Evolutionary conservation across 2,888 invertebrate genomes (phyloP).

Genomic region (Andrena praecox): DNA sequence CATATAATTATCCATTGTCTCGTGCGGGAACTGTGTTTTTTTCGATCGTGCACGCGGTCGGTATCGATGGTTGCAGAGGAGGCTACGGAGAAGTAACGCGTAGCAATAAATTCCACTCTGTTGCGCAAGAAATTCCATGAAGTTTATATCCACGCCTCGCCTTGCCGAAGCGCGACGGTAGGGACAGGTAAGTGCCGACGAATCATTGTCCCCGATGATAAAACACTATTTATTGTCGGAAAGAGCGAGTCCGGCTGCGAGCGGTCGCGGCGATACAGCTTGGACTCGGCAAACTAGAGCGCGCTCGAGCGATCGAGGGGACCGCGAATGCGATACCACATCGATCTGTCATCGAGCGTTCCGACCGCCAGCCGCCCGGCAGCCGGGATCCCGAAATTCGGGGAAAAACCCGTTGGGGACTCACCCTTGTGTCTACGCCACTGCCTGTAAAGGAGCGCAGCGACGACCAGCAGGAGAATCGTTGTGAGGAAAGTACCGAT

Average conservation of each 20-base stretch:
- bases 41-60: neutral
- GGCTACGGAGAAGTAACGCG: conserved; percentile 16
- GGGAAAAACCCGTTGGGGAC: conserved; percentile 13
- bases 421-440: conserved; percentile 87
- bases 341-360: conserved; percentile 42
- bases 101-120: conserved; percentile 46
- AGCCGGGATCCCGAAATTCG: neutral
- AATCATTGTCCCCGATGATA: conserved; percentile 36
- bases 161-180: conserved; percentile 5
- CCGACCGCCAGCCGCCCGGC: conserved; percentile 8
- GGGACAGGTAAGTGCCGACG: conserved; percentile 11
- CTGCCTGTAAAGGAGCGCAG: conserved; percentile 87
- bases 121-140: conserved; percentile 49
- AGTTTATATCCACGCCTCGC: conserved; percentile 15
- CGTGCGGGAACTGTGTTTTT: neutral
- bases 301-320: conserved; percentile 27
- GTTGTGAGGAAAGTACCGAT: conserved; percentile 90
- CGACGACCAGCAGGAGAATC: conserved; percentile 87
- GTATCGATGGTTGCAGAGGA: conserved; percentile 4
- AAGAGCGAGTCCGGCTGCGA: neutral
- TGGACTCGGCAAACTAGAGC: conserved; percentile 32
- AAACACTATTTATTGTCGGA: conserved; percentile 29
- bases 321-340: conserved; percentile 16
- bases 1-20: conserved; percentile 7
- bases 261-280: conserved; percentile 1